Evolutionary conservation across 2,888 invertebrate genomes (phyloP).

Genomic region (Caenorhabditis plicata): DNA sequence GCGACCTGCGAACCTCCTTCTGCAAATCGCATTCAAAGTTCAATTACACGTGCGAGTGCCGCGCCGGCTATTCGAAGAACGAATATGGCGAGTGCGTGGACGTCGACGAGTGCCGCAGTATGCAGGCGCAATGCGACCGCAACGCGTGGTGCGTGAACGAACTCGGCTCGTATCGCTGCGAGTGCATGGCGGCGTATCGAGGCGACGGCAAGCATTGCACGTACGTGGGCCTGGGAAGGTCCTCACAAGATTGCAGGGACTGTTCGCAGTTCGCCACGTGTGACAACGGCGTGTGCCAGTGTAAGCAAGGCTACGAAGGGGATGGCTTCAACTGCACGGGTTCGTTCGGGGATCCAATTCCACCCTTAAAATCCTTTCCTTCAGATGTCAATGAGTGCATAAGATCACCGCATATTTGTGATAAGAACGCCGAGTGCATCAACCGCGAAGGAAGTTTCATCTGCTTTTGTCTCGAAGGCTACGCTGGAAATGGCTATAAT

Average conservation of each 20-base stretch:
- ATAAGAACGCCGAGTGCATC: conserved; percentile 56
- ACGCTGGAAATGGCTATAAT: conserved; percentile 60
- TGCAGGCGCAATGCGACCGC: conserved; percentile 48
- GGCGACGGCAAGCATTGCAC: conserved; percentile 56
- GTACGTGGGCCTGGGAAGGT: conserved; percentile 57
- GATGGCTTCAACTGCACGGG: conserved; percentile 62
- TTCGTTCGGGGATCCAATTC: conserved; percentile 4
- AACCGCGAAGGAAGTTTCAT: conserved; percentile 55
- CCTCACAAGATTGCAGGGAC: conserved; percentile 52
- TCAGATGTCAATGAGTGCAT: conserved; percentile 61
- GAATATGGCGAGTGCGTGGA: conserved; percentile 57
- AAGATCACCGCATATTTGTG: conserved; percentile 47
- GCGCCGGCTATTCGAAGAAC: conserved; percentile 52
- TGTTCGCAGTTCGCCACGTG: conserved; percentile 52
- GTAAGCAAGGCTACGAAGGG: conserved; percentile 54
- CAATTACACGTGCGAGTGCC: conserved; percentile 61
- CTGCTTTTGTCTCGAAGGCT: conserved; percentile 57
- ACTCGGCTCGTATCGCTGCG: conserved; percentile 49
- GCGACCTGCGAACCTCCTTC: conserved; percentile 56
- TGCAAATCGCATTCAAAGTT: conserved; percentile 57
- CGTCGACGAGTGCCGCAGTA: conserved; percentile 56
- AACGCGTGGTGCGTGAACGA: conserved; percentile 61
- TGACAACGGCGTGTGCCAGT: conserved; percentile 55
- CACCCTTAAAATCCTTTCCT: conserved; percentile 2
- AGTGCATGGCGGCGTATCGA: conserved; percentile 58